Percentiles rank a stretch among this genome's conserved stretches.
These are phyloP conservation scores for Gnathochromis pfefferi DNA, from an alignment of 2,113 vertebrate genomes.

Conservation along the genomic window DNA sequence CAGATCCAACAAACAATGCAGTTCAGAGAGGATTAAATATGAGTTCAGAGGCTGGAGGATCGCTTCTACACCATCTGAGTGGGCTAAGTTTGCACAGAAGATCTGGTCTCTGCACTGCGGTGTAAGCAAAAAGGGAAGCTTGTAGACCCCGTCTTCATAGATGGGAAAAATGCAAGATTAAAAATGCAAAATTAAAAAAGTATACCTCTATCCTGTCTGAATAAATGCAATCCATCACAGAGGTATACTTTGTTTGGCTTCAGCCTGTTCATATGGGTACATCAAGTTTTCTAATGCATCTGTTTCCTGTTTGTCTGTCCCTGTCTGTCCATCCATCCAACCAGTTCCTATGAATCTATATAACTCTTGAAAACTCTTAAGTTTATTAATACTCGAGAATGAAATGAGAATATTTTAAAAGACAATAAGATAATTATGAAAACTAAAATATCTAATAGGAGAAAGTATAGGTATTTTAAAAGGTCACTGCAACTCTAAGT, in stretches of 20 bases:
- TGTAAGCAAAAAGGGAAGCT: not conserved
- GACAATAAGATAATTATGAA: not conserved
- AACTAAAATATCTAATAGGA: not conserved
- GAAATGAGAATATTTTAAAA: not conserved
- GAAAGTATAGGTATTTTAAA: not conserved
- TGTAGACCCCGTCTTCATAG: not conserved
- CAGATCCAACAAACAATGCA: not conserved
- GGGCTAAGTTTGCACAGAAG: not conserved
- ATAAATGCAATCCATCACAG: not conserved
- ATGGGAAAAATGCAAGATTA: not conserved
- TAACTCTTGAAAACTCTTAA: not conserved
- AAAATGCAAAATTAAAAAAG: not conserved
- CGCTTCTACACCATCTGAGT: not conserved
- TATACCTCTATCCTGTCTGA: not conserved
- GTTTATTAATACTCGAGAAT: not conserved
- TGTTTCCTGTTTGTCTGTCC: not conserved
- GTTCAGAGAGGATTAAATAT: constrained; percentile 1
- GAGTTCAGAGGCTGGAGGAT: not conserved
- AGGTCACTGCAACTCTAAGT: not conserved
- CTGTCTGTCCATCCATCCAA: accelerated
- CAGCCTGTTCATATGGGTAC: not conserved
- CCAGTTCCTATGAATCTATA: accelerated
- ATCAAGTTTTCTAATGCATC: not conserved
- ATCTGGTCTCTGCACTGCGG: not conserved
- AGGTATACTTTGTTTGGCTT: not conserved